Evolutionary conservation across 2,888 invertebrate genomes (phyloP), one percentile per base, ranked within the genome.

Genomic region (Theretra japonica): DNA sequence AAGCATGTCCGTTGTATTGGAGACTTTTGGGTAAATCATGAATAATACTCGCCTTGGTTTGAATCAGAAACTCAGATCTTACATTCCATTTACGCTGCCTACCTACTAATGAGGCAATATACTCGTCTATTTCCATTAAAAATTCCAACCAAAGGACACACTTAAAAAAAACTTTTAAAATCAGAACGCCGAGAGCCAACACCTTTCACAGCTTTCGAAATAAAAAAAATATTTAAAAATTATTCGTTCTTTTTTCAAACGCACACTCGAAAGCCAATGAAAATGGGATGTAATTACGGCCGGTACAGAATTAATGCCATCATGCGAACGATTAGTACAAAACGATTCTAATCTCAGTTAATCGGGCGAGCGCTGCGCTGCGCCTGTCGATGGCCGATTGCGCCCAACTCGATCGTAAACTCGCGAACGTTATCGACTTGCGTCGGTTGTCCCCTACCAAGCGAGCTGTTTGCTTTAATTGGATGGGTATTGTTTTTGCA

Each of bases 361-460:
- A 83, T 85, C 80, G 77, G 73, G 75, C 78, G 80, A 81, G 83
- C 62, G 56, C 57, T 33, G 58, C 23, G 57, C 70, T 25, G n/a
- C 21, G 30, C 25, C 41, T 19, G 48, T n/a, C 90, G 88, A 89
- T 88, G 88, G 65, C 21, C 48, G 65, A 92, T 92, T 88, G 90
- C 83, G 88, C 91, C 90, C 41, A 41, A 41, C 89, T 91, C 86
- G 87, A 86, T 92, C 92, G 86, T 93, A 93, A 93, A 93, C 85
- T 85, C 81, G 75, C 79, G 83, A 80, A 89, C 81, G 78, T 92
- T 89, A 93, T 92, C 88, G 93, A 88, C 84, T 85, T 82, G 79
- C 84, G 69, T 65, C 72, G 56, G 68, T 72, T 77, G 41, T 76
- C 80, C 68, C 71, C 68, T 70, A 73, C 73, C 71, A 73, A 70